Conservation (phyloP, 2,797 vertebrate genomes). For the Acanthurus leucopareius region DNA sequence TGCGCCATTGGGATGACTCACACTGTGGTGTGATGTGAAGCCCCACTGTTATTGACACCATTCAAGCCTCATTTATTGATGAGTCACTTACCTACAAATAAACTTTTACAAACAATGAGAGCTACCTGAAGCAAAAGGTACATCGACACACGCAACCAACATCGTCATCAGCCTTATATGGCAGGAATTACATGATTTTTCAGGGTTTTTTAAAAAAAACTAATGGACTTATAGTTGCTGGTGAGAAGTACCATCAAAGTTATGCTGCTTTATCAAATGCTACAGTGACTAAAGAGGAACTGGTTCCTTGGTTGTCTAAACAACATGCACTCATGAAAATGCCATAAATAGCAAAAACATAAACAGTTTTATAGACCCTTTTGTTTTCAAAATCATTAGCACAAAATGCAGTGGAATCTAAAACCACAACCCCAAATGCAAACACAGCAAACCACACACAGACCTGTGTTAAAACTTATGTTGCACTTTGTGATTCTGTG, state of each 20-base stretch:
- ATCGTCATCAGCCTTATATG: background rate
- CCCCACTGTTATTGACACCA: conserved; percentile 62
- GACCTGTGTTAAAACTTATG: no score
- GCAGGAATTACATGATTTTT: background rate
- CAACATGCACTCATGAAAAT: background rate
- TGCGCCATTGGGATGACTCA: conserved; percentile 70
- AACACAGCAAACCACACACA: no score
- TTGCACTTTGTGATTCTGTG: no score
- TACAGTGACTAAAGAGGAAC: background rate
- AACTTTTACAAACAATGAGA: conserved; percentile 13
- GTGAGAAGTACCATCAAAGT: background rate
- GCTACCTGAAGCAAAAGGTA: conserved; percentile 41
- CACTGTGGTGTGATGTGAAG: conserved; percentile 58
- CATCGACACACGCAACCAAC: conserved; percentile 13
- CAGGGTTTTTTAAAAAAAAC: background rate
- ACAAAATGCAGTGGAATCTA: no score
- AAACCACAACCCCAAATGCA: no score
- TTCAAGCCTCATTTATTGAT: conserved; percentile 65
- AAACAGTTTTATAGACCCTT: background rate
- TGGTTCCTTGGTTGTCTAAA: background rate
- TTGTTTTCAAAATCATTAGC: no score
- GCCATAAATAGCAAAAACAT: background rate
- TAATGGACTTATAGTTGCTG: background rate
- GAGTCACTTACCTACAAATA: conserved; percentile 64
- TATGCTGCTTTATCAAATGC: background rate